phyloP scores from a whole-genome alignment of 1,140 invertebrate genomes.

The Diabrotica virgifera region DNA sequence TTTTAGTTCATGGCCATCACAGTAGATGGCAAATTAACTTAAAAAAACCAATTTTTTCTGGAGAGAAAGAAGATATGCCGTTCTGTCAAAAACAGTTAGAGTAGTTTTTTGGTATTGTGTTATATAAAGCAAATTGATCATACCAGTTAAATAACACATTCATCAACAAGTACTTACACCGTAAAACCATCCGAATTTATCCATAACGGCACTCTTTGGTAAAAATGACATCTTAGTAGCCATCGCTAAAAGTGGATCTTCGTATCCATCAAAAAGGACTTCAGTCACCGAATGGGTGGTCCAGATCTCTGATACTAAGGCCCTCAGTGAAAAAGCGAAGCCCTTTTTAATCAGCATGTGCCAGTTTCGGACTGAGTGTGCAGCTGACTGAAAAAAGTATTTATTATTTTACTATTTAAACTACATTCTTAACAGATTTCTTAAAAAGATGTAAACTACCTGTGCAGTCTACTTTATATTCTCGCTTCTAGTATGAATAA shows the following conservation, averaged over 20 bases:
- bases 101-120: no score
- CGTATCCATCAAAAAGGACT: constrained; percentile 73
- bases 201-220: constrained; percentile 54
- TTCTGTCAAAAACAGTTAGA: no score
- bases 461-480: no score
- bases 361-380: constrained; percentile 58
- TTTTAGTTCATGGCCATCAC: no score
- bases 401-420: neutral
- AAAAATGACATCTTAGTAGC: constrained; percentile 56
- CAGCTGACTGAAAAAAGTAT: constrained; percentile 60
- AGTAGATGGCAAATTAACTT: no score
- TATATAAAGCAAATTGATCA: no score
- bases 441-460: no score
- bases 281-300: constrained; percentile 66
- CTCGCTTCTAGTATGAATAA: no score
- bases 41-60: no score
- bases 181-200: constrained; percentile 83
- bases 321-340: constrained; percentile 56
- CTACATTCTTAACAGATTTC: neutral
- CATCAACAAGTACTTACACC: constrained; percentile 56
- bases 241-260: constrained; percentile 65
- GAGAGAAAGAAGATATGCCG: no score
- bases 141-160: neutral
- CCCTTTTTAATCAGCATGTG: constrained; percentile 53
- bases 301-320: constrained; percentile 55